Evolutionary conservation across 2,888 invertebrate species (phyloP).

Genomic region (Smittia sp.): DNA sequence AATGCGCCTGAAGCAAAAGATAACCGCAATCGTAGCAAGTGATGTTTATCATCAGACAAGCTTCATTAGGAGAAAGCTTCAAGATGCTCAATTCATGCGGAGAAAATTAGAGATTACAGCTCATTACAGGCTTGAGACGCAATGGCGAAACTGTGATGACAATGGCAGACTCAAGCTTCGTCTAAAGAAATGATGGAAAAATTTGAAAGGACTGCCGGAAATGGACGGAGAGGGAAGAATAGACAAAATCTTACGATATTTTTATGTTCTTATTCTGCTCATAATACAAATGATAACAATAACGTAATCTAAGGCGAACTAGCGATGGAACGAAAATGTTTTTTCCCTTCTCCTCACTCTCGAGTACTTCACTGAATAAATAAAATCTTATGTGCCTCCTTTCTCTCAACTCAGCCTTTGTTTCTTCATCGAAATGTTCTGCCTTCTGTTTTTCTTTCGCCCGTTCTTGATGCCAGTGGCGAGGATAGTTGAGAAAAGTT

Average conservation of each 20-base stretch:
- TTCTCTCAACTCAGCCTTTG: constrained; percentile 28
- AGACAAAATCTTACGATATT: constrained; percentile 10
- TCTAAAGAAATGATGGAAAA: not conserved
- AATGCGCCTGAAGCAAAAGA: too few species aligned
- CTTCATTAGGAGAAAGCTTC: too few species aligned
- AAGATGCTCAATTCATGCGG: not conserved
- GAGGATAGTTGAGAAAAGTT: constrained; percentile 27
- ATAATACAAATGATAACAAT: constrained; percentile 36
- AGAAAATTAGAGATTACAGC: constrained; percentile 19
- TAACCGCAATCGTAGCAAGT: too few species aligned
- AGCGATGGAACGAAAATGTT: constrained; percentile 10
- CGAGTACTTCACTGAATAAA: constrained; percentile 37
- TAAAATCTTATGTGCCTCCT: constrained; percentile 38
- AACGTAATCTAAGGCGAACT: constrained; percentile 28
- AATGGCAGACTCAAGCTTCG: not conserved
- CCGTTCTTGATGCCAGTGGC: not conserved
- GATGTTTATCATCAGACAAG: too few species aligned
- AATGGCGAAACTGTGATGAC: constrained; percentile 9
- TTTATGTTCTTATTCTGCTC: constrained; percentile 4
- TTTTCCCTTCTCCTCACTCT: not conserved
- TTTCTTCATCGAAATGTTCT: constrained; percentile 5
- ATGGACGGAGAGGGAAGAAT: not conserved
- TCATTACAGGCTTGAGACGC: not conserved
- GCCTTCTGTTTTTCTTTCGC: constrained; percentile 10
- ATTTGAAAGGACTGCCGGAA: not conserved